Evolutionary conservation across 2,797 vertebrate species (phyloP).

Genomic region (Diceros bicornis): DNA sequence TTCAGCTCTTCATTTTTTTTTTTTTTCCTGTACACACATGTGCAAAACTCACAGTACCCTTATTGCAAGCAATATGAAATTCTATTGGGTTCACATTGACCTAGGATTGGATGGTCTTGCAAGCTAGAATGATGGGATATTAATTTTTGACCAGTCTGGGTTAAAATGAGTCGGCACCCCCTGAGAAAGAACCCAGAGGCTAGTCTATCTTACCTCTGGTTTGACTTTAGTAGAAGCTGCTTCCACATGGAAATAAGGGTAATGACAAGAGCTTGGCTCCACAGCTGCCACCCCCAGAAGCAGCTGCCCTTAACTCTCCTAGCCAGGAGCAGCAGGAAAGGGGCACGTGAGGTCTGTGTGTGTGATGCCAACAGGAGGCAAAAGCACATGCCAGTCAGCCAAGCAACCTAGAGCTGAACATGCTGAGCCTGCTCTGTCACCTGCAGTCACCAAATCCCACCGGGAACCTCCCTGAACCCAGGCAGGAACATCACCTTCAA

Average conservation of each 20-base stretch:
- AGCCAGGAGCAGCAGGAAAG: neutral
- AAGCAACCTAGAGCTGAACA: neutral
- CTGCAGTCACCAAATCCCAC: neutral
- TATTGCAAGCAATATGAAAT: neutral
- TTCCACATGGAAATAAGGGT: neutral
- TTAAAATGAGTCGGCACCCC: neutral
- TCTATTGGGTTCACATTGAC: neutral
- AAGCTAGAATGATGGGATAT: neutral
- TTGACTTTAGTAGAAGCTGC: constrained; percentile 13
- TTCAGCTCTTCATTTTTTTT: constrained; percentile 55
- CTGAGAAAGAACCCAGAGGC: constrained; percentile 30
- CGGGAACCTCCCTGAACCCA: neutral
- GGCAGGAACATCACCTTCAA: neutral
- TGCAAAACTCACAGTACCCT: constrained; percentile 8
- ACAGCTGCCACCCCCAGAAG: neutral
- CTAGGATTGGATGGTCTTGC: neutral
- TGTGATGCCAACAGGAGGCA: neutral
- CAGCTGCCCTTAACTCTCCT: neutral
- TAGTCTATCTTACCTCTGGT: neutral
- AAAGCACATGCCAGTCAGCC: neutral
- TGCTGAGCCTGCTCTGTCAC: neutral
- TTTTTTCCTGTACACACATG: neutral
- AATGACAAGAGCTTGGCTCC: neutral
- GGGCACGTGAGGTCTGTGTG: neutral
- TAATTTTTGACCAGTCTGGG: neutral